These are phyloP conservation scores for Nematolebias whitei DNA, from an alignment of 2,113 vertebrate genomes.

Conservation along the genomic window DNA sequence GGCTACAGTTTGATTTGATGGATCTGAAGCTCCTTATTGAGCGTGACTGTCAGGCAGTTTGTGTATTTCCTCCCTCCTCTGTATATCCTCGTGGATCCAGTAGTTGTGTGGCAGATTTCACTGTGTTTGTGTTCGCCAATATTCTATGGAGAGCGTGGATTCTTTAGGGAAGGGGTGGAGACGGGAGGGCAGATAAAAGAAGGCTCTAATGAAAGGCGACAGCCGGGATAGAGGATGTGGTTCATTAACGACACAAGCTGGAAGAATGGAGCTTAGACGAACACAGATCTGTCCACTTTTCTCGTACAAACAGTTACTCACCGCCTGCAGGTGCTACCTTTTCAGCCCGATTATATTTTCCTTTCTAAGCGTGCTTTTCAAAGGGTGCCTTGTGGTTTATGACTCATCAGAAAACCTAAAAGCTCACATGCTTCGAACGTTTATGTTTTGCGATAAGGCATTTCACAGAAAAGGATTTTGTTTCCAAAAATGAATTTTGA, in stretches of 20 bases:
- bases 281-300: constrained; percentile 64
- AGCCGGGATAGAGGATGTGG: constrained; percentile 79
- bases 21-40: constrained; percentile 56
- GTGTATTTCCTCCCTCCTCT: constrained; percentile 48
- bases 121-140: constrained; percentile 65
- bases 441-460: no score
- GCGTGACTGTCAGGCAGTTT: constrained; percentile 62
- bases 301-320: constrained; percentile 51
- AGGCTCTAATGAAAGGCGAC: constrained; percentile 79
- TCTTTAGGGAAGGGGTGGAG: constrained; percentile 54
- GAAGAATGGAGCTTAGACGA: constrained; percentile 76
- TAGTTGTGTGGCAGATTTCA: constrained; percentile 61
- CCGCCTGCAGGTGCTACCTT: constrained; percentile 56
- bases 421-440: neutral
- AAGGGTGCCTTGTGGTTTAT: constrained; percentile 5
- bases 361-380: neutral
- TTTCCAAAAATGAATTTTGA: no score
- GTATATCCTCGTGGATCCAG: no score
- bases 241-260: constrained; percentile 81
- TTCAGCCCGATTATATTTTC: constrained; percentile 8
- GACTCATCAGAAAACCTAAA: constrained; percentile 2
- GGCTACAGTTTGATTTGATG: constrained; percentile 17
- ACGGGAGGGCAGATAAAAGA: constrained; percentile 73
- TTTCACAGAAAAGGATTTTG: no score
- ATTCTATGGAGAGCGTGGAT: constrained; percentile 67